Percentiles rank a stretch among this genome's conserved stretches.
Evolutionary conservation across 2,888 invertebrate genomes (phyloP).

Genomic region (Euphydryas editha): DNA sequence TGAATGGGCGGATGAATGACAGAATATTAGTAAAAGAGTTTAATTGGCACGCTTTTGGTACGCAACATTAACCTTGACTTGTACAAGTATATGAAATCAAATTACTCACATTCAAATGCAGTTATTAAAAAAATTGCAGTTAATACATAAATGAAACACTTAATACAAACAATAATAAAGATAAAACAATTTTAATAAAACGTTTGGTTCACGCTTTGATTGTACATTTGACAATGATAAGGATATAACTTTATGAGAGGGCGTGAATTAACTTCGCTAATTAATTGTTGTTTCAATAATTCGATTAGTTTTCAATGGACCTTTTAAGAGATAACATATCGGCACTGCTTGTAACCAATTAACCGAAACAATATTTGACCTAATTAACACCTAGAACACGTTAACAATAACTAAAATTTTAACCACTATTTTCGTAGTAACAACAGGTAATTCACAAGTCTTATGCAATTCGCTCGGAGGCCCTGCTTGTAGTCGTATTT

Average conservation of each 20-base stretch:
- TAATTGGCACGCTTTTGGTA: too few species aligned
- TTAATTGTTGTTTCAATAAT: slow-evolving; percentile 36
- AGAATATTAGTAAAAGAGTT: too few species aligned
- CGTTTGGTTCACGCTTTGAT: not conserved
- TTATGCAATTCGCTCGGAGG: not conserved
- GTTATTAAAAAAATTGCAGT: too few species aligned
- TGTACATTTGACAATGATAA: slow-evolving; percentile 27
- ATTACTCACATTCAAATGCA: not conserved
- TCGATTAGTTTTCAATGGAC: slow-evolving; percentile 17
- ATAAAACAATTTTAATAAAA: not conserved
- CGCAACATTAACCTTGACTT: too few species aligned
- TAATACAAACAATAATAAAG: not conserved
- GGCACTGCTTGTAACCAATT: slow-evolving; percentile 11
- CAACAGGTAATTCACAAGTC: not conserved
- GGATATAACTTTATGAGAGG: slow-evolving; percentile 31
- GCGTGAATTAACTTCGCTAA: slow-evolving; percentile 30
- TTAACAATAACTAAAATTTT: not conserved
- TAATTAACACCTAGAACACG: slow-evolving; percentile 9
- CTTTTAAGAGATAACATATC: slow-evolving; percentile 17
- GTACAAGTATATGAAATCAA: not conserved
- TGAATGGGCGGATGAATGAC: too few species aligned
- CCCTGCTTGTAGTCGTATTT: too few species aligned
- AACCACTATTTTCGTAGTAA: not conserved
- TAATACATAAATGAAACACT: too few species aligned
- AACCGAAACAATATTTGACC: slow-evolving; percentile 12